A percentile compares a stretch with the other conserved stretches of the same genome.
Conservation (phyloP, 2,797 vertebrate species). For the Fistularia commersonii region DNA sequence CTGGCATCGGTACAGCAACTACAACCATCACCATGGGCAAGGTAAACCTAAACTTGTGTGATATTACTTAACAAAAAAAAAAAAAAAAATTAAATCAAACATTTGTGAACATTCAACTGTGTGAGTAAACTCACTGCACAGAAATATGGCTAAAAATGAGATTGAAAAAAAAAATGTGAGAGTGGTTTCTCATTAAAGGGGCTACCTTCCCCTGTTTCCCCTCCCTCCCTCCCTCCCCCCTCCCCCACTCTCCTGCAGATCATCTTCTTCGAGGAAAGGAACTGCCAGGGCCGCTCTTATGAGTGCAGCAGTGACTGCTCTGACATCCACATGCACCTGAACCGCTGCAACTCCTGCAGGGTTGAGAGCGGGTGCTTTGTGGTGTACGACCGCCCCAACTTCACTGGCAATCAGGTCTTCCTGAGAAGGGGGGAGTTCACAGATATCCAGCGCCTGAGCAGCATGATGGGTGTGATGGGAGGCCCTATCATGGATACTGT, state of each 20-base stretch:
- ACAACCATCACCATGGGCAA: constrained; percentile 55
- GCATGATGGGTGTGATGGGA: constrained; percentile 45
- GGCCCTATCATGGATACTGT: constrained; percentile 50
- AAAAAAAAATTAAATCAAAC: too few species aligned
- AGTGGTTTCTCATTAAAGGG: too few species aligned
- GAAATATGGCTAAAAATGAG: too few species aligned
- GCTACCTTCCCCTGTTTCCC: too few species aligned
- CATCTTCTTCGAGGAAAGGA: constrained; percentile 69
- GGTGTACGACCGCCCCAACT: constrained; percentile 67
- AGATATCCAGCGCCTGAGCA: constrained; percentile 61
- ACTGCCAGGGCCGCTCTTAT: constrained; percentile 69
- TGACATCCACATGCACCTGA: constrained; percentile 66
- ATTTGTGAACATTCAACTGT: too few species aligned
- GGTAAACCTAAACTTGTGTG: constrained; percentile 32
- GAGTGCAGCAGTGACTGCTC: constrained; percentile 67
- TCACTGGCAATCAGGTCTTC: constrained; percentile 69
- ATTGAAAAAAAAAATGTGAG: too few species aligned
- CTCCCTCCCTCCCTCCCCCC: too few species aligned
- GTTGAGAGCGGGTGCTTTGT: constrained; percentile 69
- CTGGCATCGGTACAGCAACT: constrained; percentile 16
- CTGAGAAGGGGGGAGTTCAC: constrained; percentile 69
- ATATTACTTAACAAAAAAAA: too few species aligned
- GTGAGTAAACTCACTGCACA: too few species aligned
- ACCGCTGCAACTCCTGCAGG: constrained; percentile 68
- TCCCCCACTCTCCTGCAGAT: constrained; percentile 40